Percentiles rank a stretch among this genome's conserved stretches.
Conservation (phyloP, 2,888 invertebrate species). For the Pammene aurita region DNA sequence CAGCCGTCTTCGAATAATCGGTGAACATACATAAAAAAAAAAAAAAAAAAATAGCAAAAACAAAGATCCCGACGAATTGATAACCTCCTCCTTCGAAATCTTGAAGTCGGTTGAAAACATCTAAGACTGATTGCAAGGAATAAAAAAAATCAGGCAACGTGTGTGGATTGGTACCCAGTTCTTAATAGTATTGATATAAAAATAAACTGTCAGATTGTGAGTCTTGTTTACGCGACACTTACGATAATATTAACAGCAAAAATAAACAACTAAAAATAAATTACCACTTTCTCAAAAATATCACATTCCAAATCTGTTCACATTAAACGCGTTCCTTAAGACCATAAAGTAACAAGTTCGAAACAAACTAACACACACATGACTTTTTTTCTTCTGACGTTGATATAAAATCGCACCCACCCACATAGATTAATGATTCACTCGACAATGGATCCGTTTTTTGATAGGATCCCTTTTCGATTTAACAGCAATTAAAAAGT, state of each 20-base stretch:
- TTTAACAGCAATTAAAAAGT: conserved; percentile 82
- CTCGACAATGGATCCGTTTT: conserved; percentile 68
- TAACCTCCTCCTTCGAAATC: no score
- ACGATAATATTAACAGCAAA: neutral
- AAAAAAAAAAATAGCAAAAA: no score
- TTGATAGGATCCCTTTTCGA: conserved; percentile 70
- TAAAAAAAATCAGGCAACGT: no score
- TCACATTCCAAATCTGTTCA: conserved; percentile 37
- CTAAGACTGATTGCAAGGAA: no score
- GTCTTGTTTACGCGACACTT: no score
- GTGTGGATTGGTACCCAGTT: no score
- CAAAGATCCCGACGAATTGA: no score
- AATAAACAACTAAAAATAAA: conserved; percentile 24
- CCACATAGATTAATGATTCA: conserved; percentile 76
- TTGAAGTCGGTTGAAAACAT: no score
- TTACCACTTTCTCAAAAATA: conserved; percentile 31
- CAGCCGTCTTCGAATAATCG: no score
- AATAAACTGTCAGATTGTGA: no score
- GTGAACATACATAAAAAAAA: no score
- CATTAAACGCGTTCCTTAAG: conserved; percentile 33
- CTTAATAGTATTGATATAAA: no score
- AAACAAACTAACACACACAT: neutral
- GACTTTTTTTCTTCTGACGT: neutral
- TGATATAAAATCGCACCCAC: conserved; percentile 57
- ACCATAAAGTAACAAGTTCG: conserved; percentile 47